Conservation (phyloP, 1,140 invertebrate species). For the Drosophila parabipectinata region DNA sequence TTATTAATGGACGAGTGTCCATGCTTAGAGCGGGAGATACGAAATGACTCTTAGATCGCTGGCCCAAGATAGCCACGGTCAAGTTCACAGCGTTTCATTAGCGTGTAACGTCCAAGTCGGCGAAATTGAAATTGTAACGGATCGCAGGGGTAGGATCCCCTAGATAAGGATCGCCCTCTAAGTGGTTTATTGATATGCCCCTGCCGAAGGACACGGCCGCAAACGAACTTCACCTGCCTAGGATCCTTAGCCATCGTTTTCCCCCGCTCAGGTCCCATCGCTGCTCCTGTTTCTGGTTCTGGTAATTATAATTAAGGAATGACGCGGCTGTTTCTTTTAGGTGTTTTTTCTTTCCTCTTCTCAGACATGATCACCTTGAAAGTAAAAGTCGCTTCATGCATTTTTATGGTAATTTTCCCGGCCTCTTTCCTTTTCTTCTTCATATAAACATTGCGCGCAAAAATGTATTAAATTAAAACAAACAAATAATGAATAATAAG, state of each 20-base stretch:
- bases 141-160: conserved; percentile 6
- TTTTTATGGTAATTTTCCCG: conserved; percentile 72
- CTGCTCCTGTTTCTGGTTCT: conserved; percentile 22
- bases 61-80: conserved; percentile 80
- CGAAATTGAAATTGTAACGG: conserved; percentile 79
- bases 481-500: conserved; percentile 83
- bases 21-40: conserved; percentile 56
- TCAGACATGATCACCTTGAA: conserved; percentile 73
- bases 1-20: conserved; percentile 76
- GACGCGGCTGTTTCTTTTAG: conserved; percentile 50
- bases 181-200: conserved; percentile 76
- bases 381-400: conserved; percentile 75
- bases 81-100: conserved; percentile 84
- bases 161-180: conserved; percentile 67
- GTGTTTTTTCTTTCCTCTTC: background rate
- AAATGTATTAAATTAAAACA: conserved; percentile 82
- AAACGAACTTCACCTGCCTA: conserved; percentile 54
- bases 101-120: conserved; percentile 72
- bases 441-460: conserved; percentile 64
- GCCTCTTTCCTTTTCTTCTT: conserved; percentile 26
- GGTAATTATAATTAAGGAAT: conserved; percentile 54
- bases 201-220: conserved; percentile 41
- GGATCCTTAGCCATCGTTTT: conserved; percentile 24
- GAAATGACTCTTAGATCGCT: conserved; percentile 54
- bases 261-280: background rate